phyloP scores from a whole-genome alignment of 2,888 invertebrate species.

The Sthenelais limicola region DNA sequence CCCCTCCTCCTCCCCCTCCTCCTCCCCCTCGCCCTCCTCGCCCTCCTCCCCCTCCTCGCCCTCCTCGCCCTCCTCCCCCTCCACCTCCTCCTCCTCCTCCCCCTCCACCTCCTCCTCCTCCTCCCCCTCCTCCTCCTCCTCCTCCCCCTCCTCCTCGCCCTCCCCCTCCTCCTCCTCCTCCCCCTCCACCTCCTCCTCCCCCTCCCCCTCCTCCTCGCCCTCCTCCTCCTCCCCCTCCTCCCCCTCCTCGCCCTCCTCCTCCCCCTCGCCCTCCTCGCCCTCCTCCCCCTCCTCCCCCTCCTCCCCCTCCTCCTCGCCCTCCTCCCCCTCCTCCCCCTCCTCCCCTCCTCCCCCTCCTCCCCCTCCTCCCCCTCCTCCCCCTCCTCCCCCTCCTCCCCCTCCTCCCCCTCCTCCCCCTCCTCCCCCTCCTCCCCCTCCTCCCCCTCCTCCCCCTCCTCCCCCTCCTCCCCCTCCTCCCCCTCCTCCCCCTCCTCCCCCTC shows the following conservation, averaged over 20 bases:
- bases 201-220: not conserved
- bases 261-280: not conserved
- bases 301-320: too few relatives aligned
- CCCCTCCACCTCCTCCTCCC: not conserved
- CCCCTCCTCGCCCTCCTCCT: not conserved
- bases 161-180: not conserved
- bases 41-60: not conserved
- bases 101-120: too few relatives aligned
- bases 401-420: too few relatives aligned
- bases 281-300: not conserved
- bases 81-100: not conserved
- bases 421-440: not conserved
- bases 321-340: too few relatives aligned
- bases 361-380: not conserved
- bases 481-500: too few relatives aligned
- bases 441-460: too few relatives aligned
- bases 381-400: constrained; percentile 24
- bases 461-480: too few relatives aligned
- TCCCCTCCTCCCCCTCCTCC: not conserved
- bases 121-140: constrained; percentile 8
- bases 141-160: not conserved
- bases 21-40: too few relatives aligned
- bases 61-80: constrained; percentile 4
- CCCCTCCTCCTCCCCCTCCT: not conserved
- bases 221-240: not conserved